Conservation (phyloP, 37 sponge, comb jelly and placozoan genomes). For the Spongilla lacustris region DNA sequence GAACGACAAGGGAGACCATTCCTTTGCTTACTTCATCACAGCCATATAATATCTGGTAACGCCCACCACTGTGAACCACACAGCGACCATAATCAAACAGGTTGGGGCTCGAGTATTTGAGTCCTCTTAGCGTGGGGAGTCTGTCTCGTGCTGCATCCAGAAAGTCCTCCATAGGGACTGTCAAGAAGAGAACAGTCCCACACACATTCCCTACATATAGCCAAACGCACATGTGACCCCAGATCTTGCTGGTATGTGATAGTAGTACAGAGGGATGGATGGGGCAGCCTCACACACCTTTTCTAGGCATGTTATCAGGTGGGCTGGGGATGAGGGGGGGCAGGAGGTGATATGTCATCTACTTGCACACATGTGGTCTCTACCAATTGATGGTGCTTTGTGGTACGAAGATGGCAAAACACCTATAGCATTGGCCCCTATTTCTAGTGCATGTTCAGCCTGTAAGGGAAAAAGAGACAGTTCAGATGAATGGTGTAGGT, state of each 20-base stretch:
- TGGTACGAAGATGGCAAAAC: conserved; percentile 66
- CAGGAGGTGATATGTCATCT: not conserved
- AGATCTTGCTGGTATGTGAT: conserved; percentile 73
- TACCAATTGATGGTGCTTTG: conserved; percentile 79
- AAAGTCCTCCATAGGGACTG: conserved; percentile 74
- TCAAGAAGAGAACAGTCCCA: not conserved
- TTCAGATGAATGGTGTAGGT: not conserved
- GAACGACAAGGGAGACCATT: no score
- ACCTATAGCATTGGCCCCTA: conserved; percentile 63
- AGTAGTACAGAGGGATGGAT: conserved; percentile 70
- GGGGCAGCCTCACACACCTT: conserved; percentile 73
- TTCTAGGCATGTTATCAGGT: conserved; percentile 57
- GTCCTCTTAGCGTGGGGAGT: conserved; percentile 65
- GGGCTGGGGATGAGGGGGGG: conserved; percentile 30
- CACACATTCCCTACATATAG: not conserved
- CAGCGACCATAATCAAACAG: conserved; percentile 63
- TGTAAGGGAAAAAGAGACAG: not conserved
- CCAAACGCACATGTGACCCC: conserved; percentile 68
- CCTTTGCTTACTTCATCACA: conserved; percentile 64
- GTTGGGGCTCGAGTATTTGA: conserved; percentile 61
- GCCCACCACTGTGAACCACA: conserved; percentile 32
- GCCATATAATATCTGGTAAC: conserved; percentile 69
- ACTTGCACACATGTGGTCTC: no score
- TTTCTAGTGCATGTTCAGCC: conserved; percentile 71
- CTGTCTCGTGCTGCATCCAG: conserved; percentile 43